Conservation (phyloP, 2,797 vertebrate genomes). For the Psittacula derbiana region DNA sequence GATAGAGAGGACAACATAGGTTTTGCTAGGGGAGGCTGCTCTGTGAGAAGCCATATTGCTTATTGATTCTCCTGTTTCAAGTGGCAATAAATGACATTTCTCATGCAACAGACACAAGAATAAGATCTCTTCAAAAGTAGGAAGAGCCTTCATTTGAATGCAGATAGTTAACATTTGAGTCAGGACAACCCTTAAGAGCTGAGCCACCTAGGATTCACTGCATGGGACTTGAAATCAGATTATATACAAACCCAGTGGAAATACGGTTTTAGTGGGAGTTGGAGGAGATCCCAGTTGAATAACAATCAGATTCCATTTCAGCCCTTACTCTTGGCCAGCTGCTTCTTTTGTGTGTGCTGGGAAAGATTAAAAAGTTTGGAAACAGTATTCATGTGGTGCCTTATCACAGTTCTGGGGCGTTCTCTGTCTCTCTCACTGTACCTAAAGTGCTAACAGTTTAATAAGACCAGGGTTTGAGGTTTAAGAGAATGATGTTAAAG, state of each 20-base stretch:
- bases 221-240: constrained; percentile 44
- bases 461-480: background rate
- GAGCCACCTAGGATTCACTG: constrained; percentile 26
- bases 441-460: background rate
- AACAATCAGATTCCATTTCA: constrained; percentile 56
- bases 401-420: background rate
- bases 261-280: constrained; percentile 37
- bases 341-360: constrained; percentile 43
- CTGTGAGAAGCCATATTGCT: background rate
- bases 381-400: background rate
- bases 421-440: background rate
- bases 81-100: constrained; percentile 14
- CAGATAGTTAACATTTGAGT: constrained; percentile 39
- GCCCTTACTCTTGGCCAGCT: constrained; percentile 29
- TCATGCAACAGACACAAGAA: background rate
- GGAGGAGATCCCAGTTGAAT: constrained; percentile 50
- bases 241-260: constrained; percentile 17
- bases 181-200: constrained; percentile 30
- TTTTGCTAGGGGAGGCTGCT: background rate
- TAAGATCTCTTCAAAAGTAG: background rate
- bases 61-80: background rate
- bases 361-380: constrained; percentile 56
- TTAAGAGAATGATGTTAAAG: background rate
- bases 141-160: constrained; percentile 21
- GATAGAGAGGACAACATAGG: background rate